A percentile compares a stretch with the other conserved stretches of the same genome.
These are phyloP conservation scores for Muntiacus muntjak DNA, from an alignment of 2,113 vertebrate genomes.

Conservation along the genomic window DNA sequence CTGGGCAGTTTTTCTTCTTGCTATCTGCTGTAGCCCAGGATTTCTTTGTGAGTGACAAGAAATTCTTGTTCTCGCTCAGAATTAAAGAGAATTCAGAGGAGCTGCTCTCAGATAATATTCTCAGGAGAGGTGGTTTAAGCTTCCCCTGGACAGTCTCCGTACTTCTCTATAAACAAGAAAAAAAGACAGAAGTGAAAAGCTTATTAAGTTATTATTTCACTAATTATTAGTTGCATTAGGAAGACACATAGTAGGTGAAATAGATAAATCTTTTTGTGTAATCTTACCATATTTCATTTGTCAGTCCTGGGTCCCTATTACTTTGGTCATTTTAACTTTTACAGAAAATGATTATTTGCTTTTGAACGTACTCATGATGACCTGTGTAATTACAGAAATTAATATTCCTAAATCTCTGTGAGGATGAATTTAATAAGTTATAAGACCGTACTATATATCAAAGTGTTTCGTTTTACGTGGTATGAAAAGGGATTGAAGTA, in stretches of 20 bases:
- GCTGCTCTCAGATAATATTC: accelerated
- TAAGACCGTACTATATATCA: accelerated
- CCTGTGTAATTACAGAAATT: neutral
- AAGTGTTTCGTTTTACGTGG: accelerated
- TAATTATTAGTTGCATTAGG: no score
- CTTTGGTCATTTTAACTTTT: neutral
- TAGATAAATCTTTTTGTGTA: neutral
- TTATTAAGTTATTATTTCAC: neutral
- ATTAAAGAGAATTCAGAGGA: neutral
- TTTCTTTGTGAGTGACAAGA: neutral
- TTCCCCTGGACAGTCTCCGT: no score
- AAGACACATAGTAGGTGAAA: neutral
- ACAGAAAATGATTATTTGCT: neutral
- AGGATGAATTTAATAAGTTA: neutral
- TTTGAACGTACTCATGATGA: no score
- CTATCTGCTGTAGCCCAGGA: neutral
- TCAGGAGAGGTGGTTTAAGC: neutral
- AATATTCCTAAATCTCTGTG: neutral
- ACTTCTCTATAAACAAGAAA: no score
- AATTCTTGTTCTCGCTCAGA: neutral
- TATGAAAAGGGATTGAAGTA: neutral
- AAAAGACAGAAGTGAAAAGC: neutral
- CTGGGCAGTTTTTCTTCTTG: neutral
- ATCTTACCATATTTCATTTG: no score
- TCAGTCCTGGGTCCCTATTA: neutral